These are phyloP conservation scores for Drosophila ambigua DNA, from an alignment of 1,140 invertebrate species.

Conservation along the genomic window DNA sequence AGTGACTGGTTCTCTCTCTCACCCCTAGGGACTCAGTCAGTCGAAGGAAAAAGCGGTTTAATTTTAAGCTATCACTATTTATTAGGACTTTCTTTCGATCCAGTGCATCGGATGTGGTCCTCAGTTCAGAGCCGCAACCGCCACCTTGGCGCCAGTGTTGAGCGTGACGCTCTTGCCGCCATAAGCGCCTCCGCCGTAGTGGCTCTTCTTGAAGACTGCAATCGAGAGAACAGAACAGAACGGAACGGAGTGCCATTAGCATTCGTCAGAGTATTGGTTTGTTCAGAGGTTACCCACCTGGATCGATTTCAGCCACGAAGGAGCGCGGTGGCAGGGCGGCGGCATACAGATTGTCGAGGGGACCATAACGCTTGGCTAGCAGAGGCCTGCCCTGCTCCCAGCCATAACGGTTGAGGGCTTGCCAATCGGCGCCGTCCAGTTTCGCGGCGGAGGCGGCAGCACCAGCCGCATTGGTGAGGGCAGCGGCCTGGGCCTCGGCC, in stretches of 20 bases:
- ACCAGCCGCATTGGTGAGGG: constrained; percentile 72
- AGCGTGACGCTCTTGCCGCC: constrained; percentile 42
- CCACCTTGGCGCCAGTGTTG: constrained; percentile 60
- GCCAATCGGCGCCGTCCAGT: constrained; percentile 59
- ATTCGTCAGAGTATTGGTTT: not conserved
- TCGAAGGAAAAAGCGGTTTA: not conserved
- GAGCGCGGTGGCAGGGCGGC: constrained; percentile 73
- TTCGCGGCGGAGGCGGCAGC: constrained; percentile 74
- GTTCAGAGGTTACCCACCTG: constrained; percentile 52
- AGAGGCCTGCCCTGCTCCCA: constrained; percentile 72
- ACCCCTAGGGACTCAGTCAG: no score
- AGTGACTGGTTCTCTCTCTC: no score
- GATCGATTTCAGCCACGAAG: constrained; percentile 78
- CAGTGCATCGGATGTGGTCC: no score
- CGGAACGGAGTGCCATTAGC: not conserved
- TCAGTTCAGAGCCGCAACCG: constrained; percentile 30
- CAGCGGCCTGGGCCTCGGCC: constrained; percentile 72
- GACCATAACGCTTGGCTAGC: constrained; percentile 61
- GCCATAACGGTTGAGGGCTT: constrained; percentile 68
- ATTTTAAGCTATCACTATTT: constrained; percentile 75
- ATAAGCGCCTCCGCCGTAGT: constrained; percentile 61
- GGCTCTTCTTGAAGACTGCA: constrained; percentile 68
- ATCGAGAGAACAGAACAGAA: not conserved
- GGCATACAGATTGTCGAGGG: constrained; percentile 68
- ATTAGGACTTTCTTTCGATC: constrained; percentile 63